A percentile compares a stretch with the other conserved stretches of the same genome.
Evolutionary conservation across 1,140 invertebrate species (phyloP).

Genomic region (Macrobrachium rosenbergii): DNA sequence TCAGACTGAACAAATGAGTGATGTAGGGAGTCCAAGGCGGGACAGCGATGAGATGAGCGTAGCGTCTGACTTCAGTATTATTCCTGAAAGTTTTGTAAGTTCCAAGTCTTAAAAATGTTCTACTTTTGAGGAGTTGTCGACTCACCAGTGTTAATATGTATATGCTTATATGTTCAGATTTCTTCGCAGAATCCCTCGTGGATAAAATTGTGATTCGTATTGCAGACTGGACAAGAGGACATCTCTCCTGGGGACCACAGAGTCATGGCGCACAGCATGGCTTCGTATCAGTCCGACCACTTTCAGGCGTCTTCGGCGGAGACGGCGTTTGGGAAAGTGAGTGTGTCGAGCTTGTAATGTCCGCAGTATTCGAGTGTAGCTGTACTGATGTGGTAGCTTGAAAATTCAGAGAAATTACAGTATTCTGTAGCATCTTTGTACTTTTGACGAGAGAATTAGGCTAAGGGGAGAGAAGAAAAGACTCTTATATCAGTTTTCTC

Average conservation of each 20-base stretch:
- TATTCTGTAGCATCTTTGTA: too few species aligned
- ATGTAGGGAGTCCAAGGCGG: constrained; percentile 11
- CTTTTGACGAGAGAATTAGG: too few species aligned
- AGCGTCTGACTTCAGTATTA: constrained; percentile 54
- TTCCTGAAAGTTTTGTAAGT: constrained; percentile 51
- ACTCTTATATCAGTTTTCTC: too few species aligned
- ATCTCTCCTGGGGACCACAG: not conserved
- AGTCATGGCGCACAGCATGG: constrained; percentile 16
- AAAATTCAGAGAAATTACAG: too few species aligned
- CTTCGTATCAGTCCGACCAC: constrained; percentile 4
- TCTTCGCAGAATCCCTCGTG: not conserved
- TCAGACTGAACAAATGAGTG: constrained; percentile 5
- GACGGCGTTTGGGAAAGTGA: constrained; percentile 22
- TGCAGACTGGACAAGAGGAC: constrained; percentile 21
- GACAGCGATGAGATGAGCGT: constrained; percentile 48
- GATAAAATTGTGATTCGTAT: not conserved
- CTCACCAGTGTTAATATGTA: too few species aligned
- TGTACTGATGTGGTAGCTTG: too few species aligned
- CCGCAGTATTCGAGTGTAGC: too few species aligned
- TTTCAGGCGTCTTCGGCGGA: constrained; percentile 1
- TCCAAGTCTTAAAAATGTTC: not conserved
- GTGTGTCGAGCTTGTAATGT: not conserved
- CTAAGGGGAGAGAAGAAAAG: too few species aligned
- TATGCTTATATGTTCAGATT: not conserved
- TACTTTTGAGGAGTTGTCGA: too few species aligned